A percentile compares a stretch with the other conserved stretches of the same genome.
Evolutionary conservation across 1,140 invertebrate genomes (phyloP).

Genomic region (Papilio dardanus): DNA sequence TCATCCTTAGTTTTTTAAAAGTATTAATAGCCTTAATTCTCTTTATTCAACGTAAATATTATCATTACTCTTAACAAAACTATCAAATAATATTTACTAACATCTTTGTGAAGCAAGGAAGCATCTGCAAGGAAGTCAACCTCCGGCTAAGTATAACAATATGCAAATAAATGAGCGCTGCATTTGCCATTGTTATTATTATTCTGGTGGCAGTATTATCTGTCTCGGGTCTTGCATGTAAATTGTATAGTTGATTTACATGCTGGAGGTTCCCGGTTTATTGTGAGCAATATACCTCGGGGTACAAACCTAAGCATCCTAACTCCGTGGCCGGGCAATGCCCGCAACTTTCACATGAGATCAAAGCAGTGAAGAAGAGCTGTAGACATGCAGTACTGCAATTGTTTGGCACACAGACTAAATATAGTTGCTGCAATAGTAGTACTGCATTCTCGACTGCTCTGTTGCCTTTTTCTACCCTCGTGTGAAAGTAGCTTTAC

Average conservation of each 20-base stretch:
- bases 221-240: constrained; percentile 32
- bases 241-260: constrained; percentile 32
- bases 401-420: background rate
- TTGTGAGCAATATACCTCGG: constrained; percentile 26
- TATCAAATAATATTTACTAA: background rate
- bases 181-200: constrained; percentile 34
- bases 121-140: constrained; percentile 29
- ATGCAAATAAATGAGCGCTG: constrained; percentile 29
- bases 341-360: constrained; percentile 3
- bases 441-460: background rate
- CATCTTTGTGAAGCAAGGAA: too few relatives aligned
- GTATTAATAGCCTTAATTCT: too few relatives aligned
- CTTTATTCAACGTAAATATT: background rate
- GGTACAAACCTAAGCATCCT: constrained; percentile 34
- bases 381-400: background rate
- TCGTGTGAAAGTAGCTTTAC: background rate
- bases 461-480: background rate
- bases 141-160: constrained; percentile 16
- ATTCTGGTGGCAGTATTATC: constrained; percentile 29
- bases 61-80: background rate
- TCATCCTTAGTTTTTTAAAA: too few relatives aligned
- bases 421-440: background rate
- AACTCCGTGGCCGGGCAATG: constrained; percentile 18
- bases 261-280: constrained; percentile 31
- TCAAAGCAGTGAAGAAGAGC: background rate